phyloP scores from a whole-genome alignment of 2,888 invertebrate genomes.

The Synergus gifuensis region DNA sequence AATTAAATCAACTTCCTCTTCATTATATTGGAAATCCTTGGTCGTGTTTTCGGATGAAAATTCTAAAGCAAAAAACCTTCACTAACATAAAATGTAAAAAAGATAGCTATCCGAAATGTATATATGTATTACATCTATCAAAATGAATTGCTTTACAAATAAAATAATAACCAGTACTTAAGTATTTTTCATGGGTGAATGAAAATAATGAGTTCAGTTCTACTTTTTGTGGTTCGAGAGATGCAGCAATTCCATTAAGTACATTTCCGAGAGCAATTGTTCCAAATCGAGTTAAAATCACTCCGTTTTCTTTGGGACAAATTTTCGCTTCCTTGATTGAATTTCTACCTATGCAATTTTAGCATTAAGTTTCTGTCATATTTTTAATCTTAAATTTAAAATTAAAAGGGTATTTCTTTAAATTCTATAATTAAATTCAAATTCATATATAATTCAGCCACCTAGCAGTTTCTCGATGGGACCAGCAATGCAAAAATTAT shows the following conservation, averaged over 20 bases:
- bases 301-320: conserved; percentile 85
- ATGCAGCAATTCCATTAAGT: conserved; percentile 81
- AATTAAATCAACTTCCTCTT: conserved; percentile 63
- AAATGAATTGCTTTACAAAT: background rate
- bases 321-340: conserved; percentile 73
- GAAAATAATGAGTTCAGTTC: conserved; percentile 56
- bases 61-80: background rate
- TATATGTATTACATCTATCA: background rate
- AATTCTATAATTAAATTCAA: background rate
- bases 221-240: conserved; percentile 81
- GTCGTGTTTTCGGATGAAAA: background rate
- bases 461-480: conserved; percentile 62
- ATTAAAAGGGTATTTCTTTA: background rate
- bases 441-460: conserved; percentile 39
- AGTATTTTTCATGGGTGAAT: background rate
- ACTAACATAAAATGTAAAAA: too few relatives aligned
- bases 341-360: conserved; percentile 54
- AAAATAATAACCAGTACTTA: background rate
- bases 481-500: conserved; percentile 58
- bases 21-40: conserved; percentile 49
- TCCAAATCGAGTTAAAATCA: conserved; percentile 83
- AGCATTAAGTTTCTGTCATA: background rate
- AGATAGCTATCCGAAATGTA: too few relatives aligned
- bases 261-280: conserved; percentile 81
- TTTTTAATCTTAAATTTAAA: background rate